Base-by-base conservation (phyloP, 2,888 invertebrate species). In the Dryomyza anilis region DNA sequence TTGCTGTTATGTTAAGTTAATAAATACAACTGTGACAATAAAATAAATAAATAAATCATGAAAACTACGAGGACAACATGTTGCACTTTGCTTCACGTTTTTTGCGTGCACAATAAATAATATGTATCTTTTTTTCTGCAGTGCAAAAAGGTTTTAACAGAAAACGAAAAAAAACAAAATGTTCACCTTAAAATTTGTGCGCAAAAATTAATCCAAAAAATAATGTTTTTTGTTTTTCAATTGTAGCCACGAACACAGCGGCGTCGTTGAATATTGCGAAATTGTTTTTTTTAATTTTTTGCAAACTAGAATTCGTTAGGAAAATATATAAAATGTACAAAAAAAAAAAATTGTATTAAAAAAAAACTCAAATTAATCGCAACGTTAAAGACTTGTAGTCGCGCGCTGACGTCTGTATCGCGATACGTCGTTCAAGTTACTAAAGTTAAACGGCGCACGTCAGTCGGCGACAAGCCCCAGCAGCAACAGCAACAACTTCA, bases 391-490 rank as follows among this genome's bases (percentile, higher is more conserved):
- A 39, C 46, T 45, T 46, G 10, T 45, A 60, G 23, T 23, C 48
- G 48, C 39, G 70, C 71, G 68, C 65, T 62, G 72, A 74, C 79
- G 75, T 77, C 76, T 72, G 77, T 69, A 70, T 76, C 76, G 75
- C 74, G 72, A 75, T 75, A 79, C 75, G 72, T 79, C 78, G 78
- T 75, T 75, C 70, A 72, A 78, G 77, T 77, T 73, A 79, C 79
- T 79, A 73, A 78, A 75, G 64, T 68, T 50, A 69, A 59, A 25
- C 43, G 65, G 59, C 46, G 45, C 61, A 56, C 59, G 62, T 59
- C 19, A 67, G 63, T 61, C 55, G 62, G 62, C 64, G 53, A 52
- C 64, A 63, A 65, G 67, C 63, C 6, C 33, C 63, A 66, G 63
- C 56, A 46, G 16, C 48, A 36, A 7, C 53, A 25, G 50, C 64